Evolutionary conservation across 2,113 vertebrate genomes (phyloP).

Genomic region (Macaca nemestrina): DNA sequence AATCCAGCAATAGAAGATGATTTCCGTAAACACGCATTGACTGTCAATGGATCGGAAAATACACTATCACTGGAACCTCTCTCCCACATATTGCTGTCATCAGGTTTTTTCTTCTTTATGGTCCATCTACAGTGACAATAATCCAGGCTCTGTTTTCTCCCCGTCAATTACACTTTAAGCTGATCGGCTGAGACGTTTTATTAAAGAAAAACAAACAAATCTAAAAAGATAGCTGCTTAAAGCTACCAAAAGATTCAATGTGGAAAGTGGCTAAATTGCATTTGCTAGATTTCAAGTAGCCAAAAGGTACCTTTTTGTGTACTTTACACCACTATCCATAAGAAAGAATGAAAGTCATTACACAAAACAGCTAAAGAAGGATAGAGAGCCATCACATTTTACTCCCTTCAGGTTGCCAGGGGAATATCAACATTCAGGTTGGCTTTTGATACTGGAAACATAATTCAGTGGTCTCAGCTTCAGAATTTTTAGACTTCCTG

Average conservation of each 20-base stretch:
- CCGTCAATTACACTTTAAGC: slow-evolving; percentile 8
- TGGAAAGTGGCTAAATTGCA: background rate
- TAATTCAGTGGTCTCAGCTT: slow-evolving; percentile 50
- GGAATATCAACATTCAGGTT: background rate
- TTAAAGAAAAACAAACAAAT: slow-evolving; percentile 46
- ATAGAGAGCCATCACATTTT: background rate
- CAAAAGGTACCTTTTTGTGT: background rate
- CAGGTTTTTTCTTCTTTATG: slow-evolving; percentile 43
- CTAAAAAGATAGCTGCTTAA: slow-evolving; percentile 29
- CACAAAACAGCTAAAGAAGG: background rate
- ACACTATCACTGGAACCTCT: background rate
- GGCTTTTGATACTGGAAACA: slow-evolving; percentile 10
- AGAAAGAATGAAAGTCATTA: background rate
- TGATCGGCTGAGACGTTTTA: slow-evolving; percentile 9
- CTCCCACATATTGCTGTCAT: background rate
- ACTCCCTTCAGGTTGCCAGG: background rate
- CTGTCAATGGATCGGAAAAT: background rate
- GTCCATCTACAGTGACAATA: background rate
- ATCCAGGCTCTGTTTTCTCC: slow-evolving; percentile 22
- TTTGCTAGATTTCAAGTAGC: background rate
- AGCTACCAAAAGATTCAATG: slow-evolving; percentile 11
- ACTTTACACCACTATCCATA: background rate
- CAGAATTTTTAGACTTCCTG: slow-evolving; percentile 57
- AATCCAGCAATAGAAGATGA: background rate
- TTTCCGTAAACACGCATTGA: background rate